Evolutionary conservation across 2,888 invertebrate species (phyloP), one percentile per base, ranked within the genome.

Genomic region (Ctena decussata): DNA sequence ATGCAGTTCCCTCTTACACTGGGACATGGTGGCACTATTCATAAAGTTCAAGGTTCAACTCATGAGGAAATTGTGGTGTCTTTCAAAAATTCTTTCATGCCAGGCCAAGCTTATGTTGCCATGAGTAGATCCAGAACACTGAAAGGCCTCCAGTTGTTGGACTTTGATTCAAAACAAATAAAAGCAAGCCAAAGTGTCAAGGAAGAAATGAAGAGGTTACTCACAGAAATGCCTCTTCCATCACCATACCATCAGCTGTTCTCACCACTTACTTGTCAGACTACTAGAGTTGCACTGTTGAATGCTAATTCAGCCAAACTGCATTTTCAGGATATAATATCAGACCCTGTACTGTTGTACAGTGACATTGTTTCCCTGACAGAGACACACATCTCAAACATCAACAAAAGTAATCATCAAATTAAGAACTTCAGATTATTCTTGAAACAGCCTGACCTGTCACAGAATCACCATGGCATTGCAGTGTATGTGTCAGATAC

Each of bases 91-190:
- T 57, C 8, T 24, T 89, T 90, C 44, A 30, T 44, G 37, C 57
- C 30, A 72, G 89, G 86, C 3, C 89, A 90, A 32, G 87, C 86
- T 30, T 87, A 89, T 82, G 89, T 90, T 69, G 85, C 86, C 6
- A 49, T 90, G 18, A 86, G 87, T 82, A 79, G 89, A 30, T 76
- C 74, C 24, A 87, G 77, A 79, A 82, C 82, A 49, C 18, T 90
- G 15, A n/a, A 73, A 15, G 84, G 87, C 18, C 70, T 87, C 21
- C 72, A 82, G 24, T 53, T 87, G 24, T 32, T 77, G 1, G n/a
- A 88, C 39, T 65, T 6, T 24, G 60, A 24, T 6, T 18, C 60
- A 60, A 30, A 30, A 30, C 27, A 60, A 5, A 30, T 30, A 60
- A 60, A 60, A 18, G 65, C 65, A 65, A 65, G 65, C 37, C 49